A percentile compares a stretch with the other conserved stretches of the same genome.
These are phyloP conservation scores for Drosophila orosa DNA, from an alignment of 1,140 invertebrate genomes.

Conservation along the genomic window DNA sequence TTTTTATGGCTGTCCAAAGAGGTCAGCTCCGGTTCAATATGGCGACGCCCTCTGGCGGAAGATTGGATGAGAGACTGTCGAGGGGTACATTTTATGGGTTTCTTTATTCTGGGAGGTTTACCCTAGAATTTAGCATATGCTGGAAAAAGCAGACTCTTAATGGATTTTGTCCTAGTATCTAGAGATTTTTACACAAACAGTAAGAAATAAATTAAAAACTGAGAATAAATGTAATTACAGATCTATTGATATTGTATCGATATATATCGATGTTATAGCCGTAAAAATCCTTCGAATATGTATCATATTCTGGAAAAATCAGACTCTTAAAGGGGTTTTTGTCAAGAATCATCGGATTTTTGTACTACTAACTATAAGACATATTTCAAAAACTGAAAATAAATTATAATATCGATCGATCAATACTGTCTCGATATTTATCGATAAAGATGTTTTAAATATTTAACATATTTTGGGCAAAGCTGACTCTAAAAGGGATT, in stretches of 20 bases:
- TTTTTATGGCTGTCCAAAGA: constrained; percentile 37
- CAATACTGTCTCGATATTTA: too few species aligned
- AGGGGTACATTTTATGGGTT: background rate
- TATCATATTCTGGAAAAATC: too few species aligned
- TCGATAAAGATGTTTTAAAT: too few species aligned
- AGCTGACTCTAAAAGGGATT: background rate
- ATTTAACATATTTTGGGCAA: background rate
- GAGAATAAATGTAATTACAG: background rate
- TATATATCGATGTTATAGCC: too few species aligned
- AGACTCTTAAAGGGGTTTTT: too few species aligned
- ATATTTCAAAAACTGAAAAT: too few species aligned
- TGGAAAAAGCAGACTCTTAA: background rate
- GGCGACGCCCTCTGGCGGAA: background rate
- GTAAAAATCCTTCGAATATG: too few species aligned
- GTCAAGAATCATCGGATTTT: too few species aligned
- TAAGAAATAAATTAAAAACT: background rate
- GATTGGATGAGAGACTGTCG: background rate
- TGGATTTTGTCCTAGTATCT: background rate
- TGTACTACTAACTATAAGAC: too few species aligned
- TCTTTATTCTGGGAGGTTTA: background rate
- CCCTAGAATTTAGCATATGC: background rate
- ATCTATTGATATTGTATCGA: background rate
- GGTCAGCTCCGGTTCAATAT: constrained; percentile 27
- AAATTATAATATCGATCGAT: too few species aligned
- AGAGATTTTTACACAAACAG: background rate